Evolutionary conservation across 1,140 invertebrate genomes (phyloP).

Genomic region (Cotesia vestalis): DNA sequence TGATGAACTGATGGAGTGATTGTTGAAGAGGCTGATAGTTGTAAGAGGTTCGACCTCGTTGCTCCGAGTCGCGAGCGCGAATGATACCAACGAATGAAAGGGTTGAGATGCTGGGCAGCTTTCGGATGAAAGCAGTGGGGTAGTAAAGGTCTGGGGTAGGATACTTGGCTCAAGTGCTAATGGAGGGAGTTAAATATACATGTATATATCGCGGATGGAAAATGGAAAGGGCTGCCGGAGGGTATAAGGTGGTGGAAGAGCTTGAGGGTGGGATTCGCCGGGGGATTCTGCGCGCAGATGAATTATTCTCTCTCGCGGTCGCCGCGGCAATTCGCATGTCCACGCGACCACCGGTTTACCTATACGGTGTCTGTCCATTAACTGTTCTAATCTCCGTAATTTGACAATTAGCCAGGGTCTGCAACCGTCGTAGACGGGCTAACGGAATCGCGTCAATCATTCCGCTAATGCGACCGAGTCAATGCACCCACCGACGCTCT

Average conservation of each 20-base stretch:
- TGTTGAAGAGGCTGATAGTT: not conserved
- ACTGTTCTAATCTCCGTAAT: constrained; percentile 51
- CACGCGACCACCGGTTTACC: constrained; percentile 22
- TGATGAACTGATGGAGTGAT: constrained; percentile 30
- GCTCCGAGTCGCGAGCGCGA: constrained; percentile 54
- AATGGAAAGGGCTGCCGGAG: constrained; percentile 31
- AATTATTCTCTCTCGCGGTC: constrained; percentile 5
- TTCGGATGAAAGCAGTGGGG: not conserved
- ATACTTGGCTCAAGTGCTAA: not conserved
- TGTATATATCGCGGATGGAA: not conserved
- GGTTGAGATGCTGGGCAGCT: constrained; percentile 43
- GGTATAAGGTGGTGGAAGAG: constrained; percentile 10
- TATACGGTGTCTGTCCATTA: constrained; percentile 44
- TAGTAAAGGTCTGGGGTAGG: constrained; percentile 18
- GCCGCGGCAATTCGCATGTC: constrained; percentile 20
- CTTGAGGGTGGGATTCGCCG: constrained; percentile 42
- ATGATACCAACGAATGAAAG: constrained; percentile 53
- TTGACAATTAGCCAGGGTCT: constrained; percentile 50
- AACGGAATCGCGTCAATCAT: constrained; percentile 50
- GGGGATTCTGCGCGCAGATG: constrained; percentile 48
- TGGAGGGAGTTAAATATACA: constrained; percentile 4
- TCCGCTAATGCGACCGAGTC: constrained; percentile 43
- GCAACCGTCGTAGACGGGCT: constrained; percentile 31
- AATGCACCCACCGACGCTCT: constrained; percentile 29
- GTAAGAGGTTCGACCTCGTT: constrained; percentile 24